Conservation (phyloP, 2,797 vertebrate genomes). For the Falco novaeseelandiae region DNA sequence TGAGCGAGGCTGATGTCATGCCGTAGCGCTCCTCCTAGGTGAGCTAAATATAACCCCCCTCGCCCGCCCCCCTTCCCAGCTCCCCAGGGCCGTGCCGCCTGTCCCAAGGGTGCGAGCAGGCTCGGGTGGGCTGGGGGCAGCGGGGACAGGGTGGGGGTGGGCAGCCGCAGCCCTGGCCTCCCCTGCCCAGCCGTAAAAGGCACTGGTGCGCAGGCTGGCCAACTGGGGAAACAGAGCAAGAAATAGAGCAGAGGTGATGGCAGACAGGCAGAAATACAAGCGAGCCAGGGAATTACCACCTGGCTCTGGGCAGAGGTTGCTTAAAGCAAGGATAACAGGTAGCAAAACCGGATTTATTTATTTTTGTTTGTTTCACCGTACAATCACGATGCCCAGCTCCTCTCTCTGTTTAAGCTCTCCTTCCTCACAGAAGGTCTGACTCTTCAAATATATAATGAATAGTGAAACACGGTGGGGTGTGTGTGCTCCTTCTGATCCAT, state of each 20-base stretch:
- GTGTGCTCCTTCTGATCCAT: not conserved
- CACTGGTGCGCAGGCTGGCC: not conserved
- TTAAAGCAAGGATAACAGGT: not conserved
- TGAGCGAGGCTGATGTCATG: not conserved
- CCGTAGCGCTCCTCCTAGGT: not conserved
- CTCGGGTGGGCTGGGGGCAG: not conserved
- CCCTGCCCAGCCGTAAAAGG: not conserved
- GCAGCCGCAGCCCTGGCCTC: not conserved
- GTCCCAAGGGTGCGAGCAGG: not conserved
- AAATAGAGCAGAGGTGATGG: not conserved
- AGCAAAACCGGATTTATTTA: not conserved
- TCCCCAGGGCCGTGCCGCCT: accelerated
- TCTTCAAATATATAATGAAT: not conserved
- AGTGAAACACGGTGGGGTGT: not conserved
- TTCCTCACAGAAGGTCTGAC: not conserved
- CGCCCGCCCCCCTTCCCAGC: accelerated
- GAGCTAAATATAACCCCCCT: not conserved
- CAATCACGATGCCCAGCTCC: accelerated
- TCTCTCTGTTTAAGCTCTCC: not conserved
- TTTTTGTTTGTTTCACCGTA: accelerated
- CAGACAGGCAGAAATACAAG: not conserved
- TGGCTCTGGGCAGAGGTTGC: not conserved
- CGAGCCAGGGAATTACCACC: not conserved
- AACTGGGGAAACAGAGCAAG: slow-evolving; percentile 26
- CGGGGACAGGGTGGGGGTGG: accelerated